Evolutionary conservation across 2,797 vertebrate genomes (phyloP).

Genomic region (Hemitrygon akajei): DNA sequence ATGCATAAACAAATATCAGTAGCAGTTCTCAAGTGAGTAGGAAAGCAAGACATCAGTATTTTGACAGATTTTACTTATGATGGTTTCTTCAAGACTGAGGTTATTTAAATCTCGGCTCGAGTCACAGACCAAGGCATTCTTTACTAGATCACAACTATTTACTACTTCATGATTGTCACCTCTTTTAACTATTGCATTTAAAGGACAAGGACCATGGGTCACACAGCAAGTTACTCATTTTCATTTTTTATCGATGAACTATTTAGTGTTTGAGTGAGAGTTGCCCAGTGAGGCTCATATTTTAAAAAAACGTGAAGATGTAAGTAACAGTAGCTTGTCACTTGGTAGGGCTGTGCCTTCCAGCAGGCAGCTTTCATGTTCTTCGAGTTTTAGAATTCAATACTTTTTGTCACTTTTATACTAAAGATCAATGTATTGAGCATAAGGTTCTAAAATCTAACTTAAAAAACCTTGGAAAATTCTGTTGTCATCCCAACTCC

Average conservation of each 20-base stretch:
- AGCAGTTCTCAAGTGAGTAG: too few species aligned
- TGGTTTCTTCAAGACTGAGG: too few species aligned
- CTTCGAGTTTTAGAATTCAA: not conserved
- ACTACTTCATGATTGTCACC: not conserved
- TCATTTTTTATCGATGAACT: not conserved
- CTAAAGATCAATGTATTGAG: not conserved
- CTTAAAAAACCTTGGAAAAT: not conserved
- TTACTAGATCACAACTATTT: not conserved
- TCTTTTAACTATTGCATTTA: not conserved
- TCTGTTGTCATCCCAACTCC: not conserved
- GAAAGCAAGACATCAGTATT: too few species aligned
- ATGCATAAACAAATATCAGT: not conserved
- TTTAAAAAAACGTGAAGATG: not conserved
- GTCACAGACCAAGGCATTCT: not conserved
- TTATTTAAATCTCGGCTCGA: not conserved
- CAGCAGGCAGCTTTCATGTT: not conserved
- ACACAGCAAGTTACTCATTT: not conserved
- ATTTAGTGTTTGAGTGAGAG: not conserved
- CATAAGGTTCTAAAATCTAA: not conserved
- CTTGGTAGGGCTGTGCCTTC: not conserved
- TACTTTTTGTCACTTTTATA: not conserved
- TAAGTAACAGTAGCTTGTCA: not conserved
- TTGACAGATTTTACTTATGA: not conserved
- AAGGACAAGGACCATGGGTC: not conserved
- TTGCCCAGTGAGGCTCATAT: not conserved